Percentiles rank a stretch among this genome's conserved stretches.
These are phyloP conservation scores for Solen grandis DNA, from an alignment of 1,140 invertebrate species.

Conservation along the genomic window DNA sequence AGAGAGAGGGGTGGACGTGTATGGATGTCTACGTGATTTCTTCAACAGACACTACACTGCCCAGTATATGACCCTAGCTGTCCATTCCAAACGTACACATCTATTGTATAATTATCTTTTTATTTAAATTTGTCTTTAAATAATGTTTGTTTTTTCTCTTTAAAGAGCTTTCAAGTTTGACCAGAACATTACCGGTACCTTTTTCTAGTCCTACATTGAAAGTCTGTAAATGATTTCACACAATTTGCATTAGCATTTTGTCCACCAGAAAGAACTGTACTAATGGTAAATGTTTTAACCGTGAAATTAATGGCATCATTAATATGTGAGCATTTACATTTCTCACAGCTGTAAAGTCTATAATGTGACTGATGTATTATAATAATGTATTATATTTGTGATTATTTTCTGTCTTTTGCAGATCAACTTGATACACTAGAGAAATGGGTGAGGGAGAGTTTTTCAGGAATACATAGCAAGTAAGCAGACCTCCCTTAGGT, in stretches of 20 bases:
- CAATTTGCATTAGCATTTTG: too few species aligned
- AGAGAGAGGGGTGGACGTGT: slow-evolving; percentile 72
- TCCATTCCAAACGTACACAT: slow-evolving; percentile 74
- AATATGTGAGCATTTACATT: too few species aligned
- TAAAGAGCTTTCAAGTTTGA: too few species aligned
- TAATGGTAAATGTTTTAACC: too few species aligned
- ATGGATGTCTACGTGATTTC: slow-evolving; percentile 69
- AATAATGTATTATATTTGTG: too few species aligned
- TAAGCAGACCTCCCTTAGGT: slow-evolving; percentile 55
- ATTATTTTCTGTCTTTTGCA: slow-evolving; percentile 65
- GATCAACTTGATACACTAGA: slow-evolving; percentile 72
- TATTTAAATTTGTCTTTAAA: not conserved
- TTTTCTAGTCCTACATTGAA: too few species aligned
- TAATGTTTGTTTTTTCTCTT: not conserved
- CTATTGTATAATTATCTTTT: not conserved
- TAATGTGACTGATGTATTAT: too few species aligned
- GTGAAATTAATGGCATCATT: too few species aligned
- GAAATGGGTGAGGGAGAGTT: slow-evolving; percentile 70
- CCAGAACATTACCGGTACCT: too few species aligned
- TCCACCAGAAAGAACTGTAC: too few species aligned
- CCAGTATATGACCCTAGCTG: slow-evolving; percentile 79
- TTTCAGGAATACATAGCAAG: slow-evolving; percentile 75
- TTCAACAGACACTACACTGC: slow-evolving; percentile 73
- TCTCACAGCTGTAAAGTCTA: too few species aligned
- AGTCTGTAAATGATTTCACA: too few species aligned